phyloP scores from a whole-genome alignment of 2,888 invertebrate genomes.

The Drosophila paramelanica region DNA sequence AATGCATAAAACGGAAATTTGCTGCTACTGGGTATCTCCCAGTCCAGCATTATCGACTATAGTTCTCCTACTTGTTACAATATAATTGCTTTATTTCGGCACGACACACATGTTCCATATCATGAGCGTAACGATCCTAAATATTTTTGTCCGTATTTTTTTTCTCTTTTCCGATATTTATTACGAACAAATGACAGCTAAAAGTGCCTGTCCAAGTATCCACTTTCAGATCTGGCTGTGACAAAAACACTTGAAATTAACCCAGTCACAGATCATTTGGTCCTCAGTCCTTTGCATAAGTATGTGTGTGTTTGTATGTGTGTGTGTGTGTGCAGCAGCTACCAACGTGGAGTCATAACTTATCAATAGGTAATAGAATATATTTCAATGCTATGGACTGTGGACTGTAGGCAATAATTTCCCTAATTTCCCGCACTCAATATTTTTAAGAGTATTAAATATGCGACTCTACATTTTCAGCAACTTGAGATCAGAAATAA shows the following conservation, averaged over 20 bases:
- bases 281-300: constrained; percentile 11
- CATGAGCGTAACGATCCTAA: constrained; percentile 46
- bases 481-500: no score
- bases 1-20: no score
- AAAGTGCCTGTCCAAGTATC: constrained; percentile 68
- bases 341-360: constrained; percentile 16
- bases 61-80: neutral
- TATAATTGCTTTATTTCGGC: constrained; percentile 54
- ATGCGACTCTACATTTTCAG: neutral
- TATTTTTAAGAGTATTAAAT: neutral
- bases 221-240: constrained; percentile 60
- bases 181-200: constrained; percentile 73
- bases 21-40: no score
- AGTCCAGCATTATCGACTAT: neutral
- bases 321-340: constrained; percentile 11
- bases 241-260: constrained; percentile 48
- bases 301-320: neutral
- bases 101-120: constrained; percentile 28
- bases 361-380: neutral
- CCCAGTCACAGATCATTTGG: constrained; percentile 68
- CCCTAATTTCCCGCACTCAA: no score
- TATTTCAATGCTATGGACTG: neutral
- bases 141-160: neutral
- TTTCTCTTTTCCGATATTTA: constrained; percentile 49
- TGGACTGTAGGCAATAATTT: neutral